These are phyloP conservation scores for Pomacea maculata DNA, from an alignment of 1,140 invertebrate species.

Conservation along the genomic window DNA sequence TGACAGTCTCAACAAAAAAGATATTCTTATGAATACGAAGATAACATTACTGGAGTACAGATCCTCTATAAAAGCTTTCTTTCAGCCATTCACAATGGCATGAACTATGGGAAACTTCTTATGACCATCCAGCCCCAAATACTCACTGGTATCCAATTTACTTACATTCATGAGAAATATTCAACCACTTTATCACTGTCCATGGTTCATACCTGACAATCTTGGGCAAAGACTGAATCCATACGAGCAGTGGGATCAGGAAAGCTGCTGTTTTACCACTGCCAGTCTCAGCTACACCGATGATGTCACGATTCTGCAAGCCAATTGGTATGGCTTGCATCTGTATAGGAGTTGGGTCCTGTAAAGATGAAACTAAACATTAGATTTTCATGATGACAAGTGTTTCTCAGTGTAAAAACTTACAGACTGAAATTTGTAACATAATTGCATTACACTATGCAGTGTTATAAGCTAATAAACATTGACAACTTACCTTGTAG, in stretches of 20 bases:
- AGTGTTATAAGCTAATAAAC: background rate
- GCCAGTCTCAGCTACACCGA: conserved; percentile 98
- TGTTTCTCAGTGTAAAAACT: background rate
- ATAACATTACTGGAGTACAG: too few species aligned
- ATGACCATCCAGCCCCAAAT: too few species aligned
- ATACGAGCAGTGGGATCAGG: conserved; percentile 94
- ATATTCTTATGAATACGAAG: too few species aligned
- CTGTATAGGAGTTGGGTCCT: conserved; percentile 98
- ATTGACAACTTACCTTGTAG: conserved; percentile 74
- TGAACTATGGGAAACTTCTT: too few species aligned
- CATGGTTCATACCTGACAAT: conserved; percentile 74
- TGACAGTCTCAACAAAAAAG: too few species aligned
- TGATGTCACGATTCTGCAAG: conserved; percentile 97
- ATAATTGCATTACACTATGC: background rate
- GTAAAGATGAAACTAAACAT: conserved; percentile 23
- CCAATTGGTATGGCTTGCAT: conserved; percentile 99
- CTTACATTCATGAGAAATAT: too few species aligned
- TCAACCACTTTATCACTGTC: background rate
- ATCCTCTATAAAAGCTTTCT: too few species aligned
- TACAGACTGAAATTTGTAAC: background rate
- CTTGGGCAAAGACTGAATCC: conserved; percentile 98
- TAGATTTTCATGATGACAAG: conserved; percentile 6
- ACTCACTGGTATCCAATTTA: too few species aligned
- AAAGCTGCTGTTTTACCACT: conserved; percentile 99
- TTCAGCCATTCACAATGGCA: too few species aligned